These are phyloP conservation scores for Calycopis cecrops DNA, from an alignment of 1,140 invertebrate genomes.

Conservation along the genomic window DNA sequence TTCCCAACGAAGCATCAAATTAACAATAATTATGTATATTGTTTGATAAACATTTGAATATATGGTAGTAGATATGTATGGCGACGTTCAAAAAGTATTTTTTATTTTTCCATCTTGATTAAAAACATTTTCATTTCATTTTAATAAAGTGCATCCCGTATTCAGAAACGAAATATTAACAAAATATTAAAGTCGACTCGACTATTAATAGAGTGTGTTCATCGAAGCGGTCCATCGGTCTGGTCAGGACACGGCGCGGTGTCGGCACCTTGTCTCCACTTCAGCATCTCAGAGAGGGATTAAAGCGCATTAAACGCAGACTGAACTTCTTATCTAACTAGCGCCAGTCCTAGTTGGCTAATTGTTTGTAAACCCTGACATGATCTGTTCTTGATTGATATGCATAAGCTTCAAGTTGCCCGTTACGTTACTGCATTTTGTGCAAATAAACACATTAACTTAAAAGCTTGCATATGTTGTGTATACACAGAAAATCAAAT, in stretches of 20 bases:
- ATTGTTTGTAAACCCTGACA: background rate
- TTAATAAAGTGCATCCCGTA: no score
- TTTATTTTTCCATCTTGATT: no score
- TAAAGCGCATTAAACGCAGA: constrained; percentile 13
- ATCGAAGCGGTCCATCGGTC: constrained; percentile 34
- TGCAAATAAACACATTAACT: no score
- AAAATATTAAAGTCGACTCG: constrained; percentile 22
- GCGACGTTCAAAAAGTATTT: no score
- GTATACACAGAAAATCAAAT: no score
- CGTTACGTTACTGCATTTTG: background rate
- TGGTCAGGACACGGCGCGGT: constrained; percentile 22
- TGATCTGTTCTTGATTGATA: no score
- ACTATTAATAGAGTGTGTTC: constrained; percentile 42
- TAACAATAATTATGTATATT: no score
- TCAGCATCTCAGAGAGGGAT: constrained; percentile 20
- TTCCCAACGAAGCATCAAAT: no score
- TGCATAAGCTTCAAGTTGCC: background rate
- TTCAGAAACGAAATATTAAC: background rate
- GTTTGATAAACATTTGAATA: no score
- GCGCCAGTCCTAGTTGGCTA: background rate
- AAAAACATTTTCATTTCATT: no score
- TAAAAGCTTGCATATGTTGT: no score
- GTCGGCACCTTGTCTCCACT: constrained; percentile 13
- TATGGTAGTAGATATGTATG: no score
- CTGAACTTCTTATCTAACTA: background rate